Base-by-base conservation (phyloP, 2,888 invertebrate genomes). In the Macrosiphum euphorbiae region DNA sequence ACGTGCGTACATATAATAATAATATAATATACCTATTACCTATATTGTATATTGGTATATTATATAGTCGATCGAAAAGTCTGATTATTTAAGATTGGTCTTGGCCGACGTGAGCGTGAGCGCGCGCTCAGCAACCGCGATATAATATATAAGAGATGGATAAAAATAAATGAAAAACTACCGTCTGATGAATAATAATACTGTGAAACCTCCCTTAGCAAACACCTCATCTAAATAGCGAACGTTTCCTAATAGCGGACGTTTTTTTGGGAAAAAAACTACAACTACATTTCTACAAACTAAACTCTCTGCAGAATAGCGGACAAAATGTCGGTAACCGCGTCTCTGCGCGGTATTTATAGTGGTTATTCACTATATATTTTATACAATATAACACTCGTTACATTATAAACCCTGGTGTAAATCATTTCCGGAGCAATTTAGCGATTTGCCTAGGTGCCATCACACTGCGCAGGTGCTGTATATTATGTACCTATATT, bases 71-170 rank as follows among this genome's bases (percentile, higher is more conserved):
- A 89, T 93, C 84, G 89, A 93, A 50, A 89, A 26, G 50, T 93
- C 88, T 84, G 92, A 88, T 92, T 85, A 90, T 90, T 24, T 35
- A 86, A 61, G 89, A 67, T 85, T 28, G 90, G 50, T 52, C 50
- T 67, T 47, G 52, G 55, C 4, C 41, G 55, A 78, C 20, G 20
- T 2, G 78, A 35, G 35, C 78, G 20, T 16, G n/a, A 67, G n/a
- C 7, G n/a, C n/a, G n/a, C n/a, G 7, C 16, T 16, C 52, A 52
- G 35, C 20, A 13, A 44, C 11, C 41, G 4, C 4, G 41, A 13
- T 7, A 41, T 1, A 20, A 55, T 20, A 52, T 52, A 52, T 20
- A 47, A 28, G 26, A 11, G 50, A 61, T 1, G 0, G 4, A 47
- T 35, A 44, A 35, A 86, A 26, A 7, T 24, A 44, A 8, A 20